phyloP scores from a whole-genome alignment of 2,113 vertebrate genomes.

The Bubalus kerabau region DNA sequence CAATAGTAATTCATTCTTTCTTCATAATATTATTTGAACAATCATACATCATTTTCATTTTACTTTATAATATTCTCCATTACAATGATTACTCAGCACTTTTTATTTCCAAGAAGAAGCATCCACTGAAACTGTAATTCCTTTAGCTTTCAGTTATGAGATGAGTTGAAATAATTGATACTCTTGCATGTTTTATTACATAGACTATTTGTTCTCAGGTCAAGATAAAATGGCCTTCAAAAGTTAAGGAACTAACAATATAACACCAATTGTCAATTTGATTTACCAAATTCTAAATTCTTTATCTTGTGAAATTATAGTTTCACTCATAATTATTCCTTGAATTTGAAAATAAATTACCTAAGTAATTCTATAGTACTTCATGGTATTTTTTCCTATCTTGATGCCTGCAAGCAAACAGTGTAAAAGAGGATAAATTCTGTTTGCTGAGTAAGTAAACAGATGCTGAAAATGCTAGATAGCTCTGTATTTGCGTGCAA shows the following conservation, averaged over 20 bases:
- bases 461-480: not conserved
- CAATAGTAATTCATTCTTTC: not conserved
- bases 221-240: not conserved
- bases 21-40: not conserved
- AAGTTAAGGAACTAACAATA: not conserved
- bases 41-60: not conserved
- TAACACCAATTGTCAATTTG: not conserved
- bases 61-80: not conserved
- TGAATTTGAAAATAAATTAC: not conserved
- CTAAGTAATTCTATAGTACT: not conserved
- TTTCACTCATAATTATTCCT: not conserved
- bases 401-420: not conserved
- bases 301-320: not conserved
- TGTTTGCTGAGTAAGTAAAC: not conserved
- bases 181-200: not conserved
- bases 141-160: not conserved
- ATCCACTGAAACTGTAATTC: not conserved
- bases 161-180: not conserved
- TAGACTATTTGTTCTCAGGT: not conserved
- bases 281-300: not conserved
- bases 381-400: not conserved
- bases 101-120: not conserved
- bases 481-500: not conserved
- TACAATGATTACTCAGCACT: not conserved
- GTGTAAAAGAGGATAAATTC: not conserved